Evolutionary conservation across 2,888 invertebrate genomes (phyloP), one percentile per base, ranked within the genome.

Genomic region (Gibbula magus): DNA sequence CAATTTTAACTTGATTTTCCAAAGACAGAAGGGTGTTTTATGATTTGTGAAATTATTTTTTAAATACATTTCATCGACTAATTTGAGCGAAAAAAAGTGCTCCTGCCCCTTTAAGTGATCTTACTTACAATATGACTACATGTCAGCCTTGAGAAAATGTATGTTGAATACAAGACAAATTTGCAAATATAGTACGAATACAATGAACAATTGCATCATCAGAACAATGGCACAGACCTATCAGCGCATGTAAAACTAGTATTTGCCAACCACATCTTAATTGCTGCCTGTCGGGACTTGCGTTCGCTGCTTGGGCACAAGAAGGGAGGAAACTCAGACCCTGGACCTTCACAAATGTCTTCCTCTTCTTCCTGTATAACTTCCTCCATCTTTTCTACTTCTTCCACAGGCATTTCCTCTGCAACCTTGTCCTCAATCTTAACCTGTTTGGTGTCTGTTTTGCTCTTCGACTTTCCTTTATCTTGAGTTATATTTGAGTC

Each of bases 241-340:
- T 83, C 81, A 0, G 85, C 88, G 7, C 80, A 78, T 25, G 79
- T 75, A 73, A 88, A 89, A 70, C 84, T 84, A 32, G 88, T 85
- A 18, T 79, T 83, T 16, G 83, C 80, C 66, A 90, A 78, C 90
- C 90, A 90, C 56, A 88, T 86, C 78, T 88, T 87, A 20, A 89
- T 84, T 5, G 88, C 89, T 18, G 85, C 87, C 75, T 90, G 85
- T 35, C 87, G 81, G 0, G 90, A 90, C 77, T 88, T 89, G 53
- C 77, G 82, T 80, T 89, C 88, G 3, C 89, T 89, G 79, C 88
- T 88, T n/a, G 89, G 90, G 81, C 90, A 90, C 7, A 88, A 52
- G 76, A 88, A 89, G 35, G 85, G 76, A 5, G 90, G 90, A 16
- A 89, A 81, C 16, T 39, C 32, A 22, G 54, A 35, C 8, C 39